phyloP scores from a whole-genome alignment of 2,797 vertebrate species.

The Ispidina lecontei region DNA sequence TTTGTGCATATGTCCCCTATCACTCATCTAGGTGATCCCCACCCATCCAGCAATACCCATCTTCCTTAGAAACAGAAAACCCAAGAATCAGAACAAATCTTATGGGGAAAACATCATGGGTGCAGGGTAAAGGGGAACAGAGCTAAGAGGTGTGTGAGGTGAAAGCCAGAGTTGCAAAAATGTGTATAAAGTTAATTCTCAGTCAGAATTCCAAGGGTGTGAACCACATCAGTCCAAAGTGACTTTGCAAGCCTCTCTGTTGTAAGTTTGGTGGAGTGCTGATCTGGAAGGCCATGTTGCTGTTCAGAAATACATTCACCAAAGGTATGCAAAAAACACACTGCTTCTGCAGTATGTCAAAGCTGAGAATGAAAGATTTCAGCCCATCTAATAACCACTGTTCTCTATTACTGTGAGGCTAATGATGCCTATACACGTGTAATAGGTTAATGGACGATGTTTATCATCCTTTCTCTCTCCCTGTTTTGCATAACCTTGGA shows the following conservation, averaged over 20 bases:
- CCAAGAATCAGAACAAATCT: background rate
- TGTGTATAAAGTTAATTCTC: background rate
- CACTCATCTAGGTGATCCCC: background rate
- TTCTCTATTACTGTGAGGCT: background rate
- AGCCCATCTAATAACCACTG: background rate
- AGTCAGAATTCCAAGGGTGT: background rate
- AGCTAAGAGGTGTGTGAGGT: background rate
- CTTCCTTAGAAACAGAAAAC: background rate
- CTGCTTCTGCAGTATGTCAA: background rate
- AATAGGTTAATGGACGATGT: background rate
- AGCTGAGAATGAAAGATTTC: background rate
- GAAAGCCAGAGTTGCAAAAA: background rate
- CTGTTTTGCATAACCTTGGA: background rate
- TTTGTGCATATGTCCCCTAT: background rate
- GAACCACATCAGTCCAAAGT: background rate
- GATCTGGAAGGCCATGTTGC: background rate
- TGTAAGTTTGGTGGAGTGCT: background rate
- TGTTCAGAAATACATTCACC: background rate
- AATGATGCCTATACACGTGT: accelerated
- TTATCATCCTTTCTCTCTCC: background rate
- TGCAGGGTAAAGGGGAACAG: background rate
- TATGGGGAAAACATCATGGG: background rate
- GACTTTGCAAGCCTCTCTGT: background rate
- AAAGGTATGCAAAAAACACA: background rate
- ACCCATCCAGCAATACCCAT: background rate